A percentile compares a stretch with the other conserved stretches of the same genome.
phyloP scores from a whole-genome alignment of 1,140 invertebrate genomes.

The Meloidogyne floridensis region DNA sequence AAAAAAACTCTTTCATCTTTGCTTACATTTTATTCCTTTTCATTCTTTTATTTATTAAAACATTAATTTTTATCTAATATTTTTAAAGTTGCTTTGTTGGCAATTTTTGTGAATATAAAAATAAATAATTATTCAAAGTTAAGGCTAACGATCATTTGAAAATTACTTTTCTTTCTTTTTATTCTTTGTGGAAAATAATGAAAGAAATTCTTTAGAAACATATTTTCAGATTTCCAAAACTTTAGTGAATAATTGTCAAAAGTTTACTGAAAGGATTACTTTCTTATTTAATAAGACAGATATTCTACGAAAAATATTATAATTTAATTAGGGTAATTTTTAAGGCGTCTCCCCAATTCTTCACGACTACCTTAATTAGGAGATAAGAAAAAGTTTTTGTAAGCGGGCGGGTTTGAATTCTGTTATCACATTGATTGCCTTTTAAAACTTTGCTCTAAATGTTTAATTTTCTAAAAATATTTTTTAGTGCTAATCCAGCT shows the following conservation, averaged over 20 bases:
- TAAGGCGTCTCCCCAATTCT: too few relatives aligned
- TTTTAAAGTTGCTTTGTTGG: slow-evolving; percentile 3
- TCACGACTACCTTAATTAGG: too few relatives aligned
- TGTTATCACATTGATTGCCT: too few relatives aligned
- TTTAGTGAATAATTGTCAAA: too few relatives aligned
- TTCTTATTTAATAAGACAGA: too few relatives aligned
- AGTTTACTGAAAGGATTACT: too few relatives aligned
- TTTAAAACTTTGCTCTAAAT: too few relatives aligned
- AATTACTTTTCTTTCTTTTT: background rate
- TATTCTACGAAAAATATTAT: too few relatives aligned
- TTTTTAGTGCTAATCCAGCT: slow-evolving; percentile 33
- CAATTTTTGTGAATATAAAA: background rate
- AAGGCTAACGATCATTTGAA: background rate
- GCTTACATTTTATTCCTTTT: background rate
- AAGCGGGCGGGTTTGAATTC: too few relatives aligned
- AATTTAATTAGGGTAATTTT: too few relatives aligned
- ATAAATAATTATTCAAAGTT: background rate
- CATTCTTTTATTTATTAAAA: background rate
- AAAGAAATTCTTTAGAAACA: background rate
- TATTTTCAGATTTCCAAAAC: background rate
- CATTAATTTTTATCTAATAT: background rate
- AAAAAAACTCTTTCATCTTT: background rate
- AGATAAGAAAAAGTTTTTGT: too few relatives aligned
- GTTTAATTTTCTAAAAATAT: background rate
- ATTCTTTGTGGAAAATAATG: background rate